Evolutionary conservation across 2,797 vertebrate genomes (phyloP), one percentile per base, ranked within the genome.

Genomic region (Hyperoplus lanceolatus): DNA sequence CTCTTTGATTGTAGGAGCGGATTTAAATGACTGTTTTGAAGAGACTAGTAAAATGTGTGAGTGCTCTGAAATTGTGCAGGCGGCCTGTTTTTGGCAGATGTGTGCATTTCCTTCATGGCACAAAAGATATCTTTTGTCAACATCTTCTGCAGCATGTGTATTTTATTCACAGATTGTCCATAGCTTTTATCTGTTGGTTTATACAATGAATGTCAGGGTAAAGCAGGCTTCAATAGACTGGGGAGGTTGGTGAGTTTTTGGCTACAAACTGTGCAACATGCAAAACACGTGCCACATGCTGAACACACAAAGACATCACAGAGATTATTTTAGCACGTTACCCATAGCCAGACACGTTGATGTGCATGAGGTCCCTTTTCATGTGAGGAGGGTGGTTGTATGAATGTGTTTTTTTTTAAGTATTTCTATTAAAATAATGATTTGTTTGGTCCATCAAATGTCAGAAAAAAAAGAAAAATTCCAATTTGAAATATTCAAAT

Each of bases 201-300:
- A 36, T 10, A 39, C 2, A 62, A 68, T 79, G 36, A 75, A 66
- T 69, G 14, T 42, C 45, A 50, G 62, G 29, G 12, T 77, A 64
- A 71, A 69, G 56, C 42, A 51, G 65, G 29, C 55, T 79, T 46
- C 82, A 84, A 81, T 87, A 81, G 11, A 56, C 29, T 29, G 29
- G 29, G 29, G 29, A 29, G 29, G 29, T 29, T 29, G 2, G 29
- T 29, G 29, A 29, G 29, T 29, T 29, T 29, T 29, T 67, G 69
- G 59, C 68, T 69, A 12, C 56, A 70, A 64, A 79, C 69, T 76
- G 54, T 70, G 58, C 81, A 87, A 57, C 81, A 66, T 79, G 79
- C 46, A 69, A 82, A 87, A 85, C 87, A 90, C 65, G 80, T 88
- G 85, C 70, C 71, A 51, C 84, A 56, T 51, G 49, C 70, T 82